Percentiles rank a stretch among this genome's conserved stretches.
phyloP scores from a whole-genome alignment of 2,113 vertebrate species.

The Cheilinus undulatus region DNA sequence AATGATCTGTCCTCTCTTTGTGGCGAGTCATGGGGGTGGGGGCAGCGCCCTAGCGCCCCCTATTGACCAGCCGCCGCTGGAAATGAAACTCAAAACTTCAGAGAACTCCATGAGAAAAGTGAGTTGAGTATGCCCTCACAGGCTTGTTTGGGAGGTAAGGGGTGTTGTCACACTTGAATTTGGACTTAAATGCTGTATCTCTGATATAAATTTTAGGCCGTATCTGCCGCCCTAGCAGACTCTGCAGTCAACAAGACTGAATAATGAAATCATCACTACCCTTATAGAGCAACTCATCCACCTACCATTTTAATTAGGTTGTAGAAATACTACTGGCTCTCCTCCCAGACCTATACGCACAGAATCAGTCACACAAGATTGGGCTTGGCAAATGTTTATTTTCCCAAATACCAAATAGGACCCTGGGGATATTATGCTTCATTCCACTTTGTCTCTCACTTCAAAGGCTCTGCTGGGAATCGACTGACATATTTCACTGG shows the following conservation, averaged over 20 bases:
- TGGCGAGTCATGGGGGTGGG: no score
- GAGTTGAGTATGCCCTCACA: no score
- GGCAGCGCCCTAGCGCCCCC: no score
- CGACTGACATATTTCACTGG: slow-evolving; percentile 50
- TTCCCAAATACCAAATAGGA: slow-evolving; percentile 77
- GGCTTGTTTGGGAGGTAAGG: no score
- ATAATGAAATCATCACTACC: slow-evolving; percentile 61
- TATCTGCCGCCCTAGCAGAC: no score
- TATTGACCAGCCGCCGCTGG: no score
- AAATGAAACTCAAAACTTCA: no score
- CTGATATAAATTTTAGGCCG: slow-evolving; percentile 12
- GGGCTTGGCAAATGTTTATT: slow-evolving; percentile 80
- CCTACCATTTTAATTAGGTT: slow-evolving; percentile 71
- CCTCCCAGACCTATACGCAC: slow-evolving; percentile 65
- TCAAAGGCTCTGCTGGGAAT: slow-evolving; percentile 74
- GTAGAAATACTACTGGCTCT: slow-evolving; percentile 61
- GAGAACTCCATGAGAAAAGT: no score
- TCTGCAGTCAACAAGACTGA: slow-evolving; percentile 39
- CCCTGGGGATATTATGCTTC: slow-evolving; percentile 76
- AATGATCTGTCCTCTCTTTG: no score
- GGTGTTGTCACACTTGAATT: no score
- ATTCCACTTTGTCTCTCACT: slow-evolving; percentile 74
- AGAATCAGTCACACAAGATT: slow-evolving; percentile 73
- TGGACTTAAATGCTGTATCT: no score
- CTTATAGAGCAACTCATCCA: slow-evolving; percentile 49